Evolutionary conservation across 1,140 invertebrate species (phyloP).

Genomic region (Plodia interpunctella): DNA sequence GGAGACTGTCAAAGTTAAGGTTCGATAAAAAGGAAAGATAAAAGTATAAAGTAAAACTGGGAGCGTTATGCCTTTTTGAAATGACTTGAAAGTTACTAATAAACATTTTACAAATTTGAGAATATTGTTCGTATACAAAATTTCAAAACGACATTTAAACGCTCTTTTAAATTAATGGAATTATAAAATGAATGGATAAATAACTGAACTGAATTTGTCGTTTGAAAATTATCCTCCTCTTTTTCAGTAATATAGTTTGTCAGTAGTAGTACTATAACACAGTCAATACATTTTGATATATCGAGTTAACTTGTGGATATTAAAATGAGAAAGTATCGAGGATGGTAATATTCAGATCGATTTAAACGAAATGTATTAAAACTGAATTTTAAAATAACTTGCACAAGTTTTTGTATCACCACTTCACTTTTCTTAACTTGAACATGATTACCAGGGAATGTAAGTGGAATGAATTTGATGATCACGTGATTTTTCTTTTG

Average conservation of each 20-base stretch:
- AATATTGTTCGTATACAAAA: too few relatives aligned
- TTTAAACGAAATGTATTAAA: constrained; percentile 64
- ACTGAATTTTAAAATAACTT: constrained; percentile 61
- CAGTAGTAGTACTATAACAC: too few relatives aligned
- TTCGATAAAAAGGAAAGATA: constrained; percentile 76
- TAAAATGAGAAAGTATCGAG: constrained; percentile 15
- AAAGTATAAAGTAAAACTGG: constrained; percentile 39
- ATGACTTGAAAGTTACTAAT: constrained; percentile 8
- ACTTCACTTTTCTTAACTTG: constrained; percentile 59
- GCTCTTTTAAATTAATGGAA: constrained; percentile 59
- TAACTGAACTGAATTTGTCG: constrained; percentile 53
- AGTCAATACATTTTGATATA: too few relatives aligned
- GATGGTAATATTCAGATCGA: constrained; percentile 37
- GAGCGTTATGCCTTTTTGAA: constrained; percentile 46
- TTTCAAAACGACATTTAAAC: constrained; percentile 43
- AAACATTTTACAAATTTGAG: too few relatives aligned
- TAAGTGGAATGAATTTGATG: constrained; percentile 71
- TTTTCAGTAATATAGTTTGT: too few relatives aligned
- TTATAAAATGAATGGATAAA: constrained; percentile 47
- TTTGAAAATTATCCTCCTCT: constrained; percentile 35
- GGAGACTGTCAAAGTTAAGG: constrained; percentile 79
- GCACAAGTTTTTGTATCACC: constrained; percentile 69
- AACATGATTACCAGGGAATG: constrained; percentile 60
- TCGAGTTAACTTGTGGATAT: not conserved
- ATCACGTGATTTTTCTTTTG: constrained; percentile 42